These are phyloP conservation scores for Ernsta delagoae DNA, from an alignment of 2,888 invertebrate species.

Conservation along the genomic window DNA sequence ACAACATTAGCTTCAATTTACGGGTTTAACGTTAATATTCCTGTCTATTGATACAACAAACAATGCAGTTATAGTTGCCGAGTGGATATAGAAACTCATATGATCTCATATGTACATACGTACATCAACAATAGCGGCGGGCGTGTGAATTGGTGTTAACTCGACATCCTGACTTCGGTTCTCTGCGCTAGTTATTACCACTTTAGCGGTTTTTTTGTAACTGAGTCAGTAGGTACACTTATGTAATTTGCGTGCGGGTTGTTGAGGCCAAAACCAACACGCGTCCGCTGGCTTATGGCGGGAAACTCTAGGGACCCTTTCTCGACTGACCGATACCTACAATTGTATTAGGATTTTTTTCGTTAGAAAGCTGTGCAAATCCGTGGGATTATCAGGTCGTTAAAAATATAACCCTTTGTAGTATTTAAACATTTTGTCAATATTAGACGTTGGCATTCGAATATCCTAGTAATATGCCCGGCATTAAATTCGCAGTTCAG, in stretches of 20 bases:
- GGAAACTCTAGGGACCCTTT: background rate
- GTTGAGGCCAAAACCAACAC: background rate
- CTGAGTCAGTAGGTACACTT: constrained; percentile 20
- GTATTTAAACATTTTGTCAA: no score
- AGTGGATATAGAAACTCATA: constrained; percentile 25
- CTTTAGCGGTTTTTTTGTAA: constrained; percentile 25
- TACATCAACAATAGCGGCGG: constrained; percentile 44
- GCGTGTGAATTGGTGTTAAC: constrained; percentile 67
- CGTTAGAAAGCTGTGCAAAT: no score
- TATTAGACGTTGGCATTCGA: no score
- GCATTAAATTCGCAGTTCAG: no score
- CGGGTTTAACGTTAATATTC: constrained; percentile 36
- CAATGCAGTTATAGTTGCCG: constrained; percentile 34
- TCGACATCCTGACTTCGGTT: constrained; percentile 54
- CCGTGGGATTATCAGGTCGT: no score
- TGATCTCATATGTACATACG: constrained; percentile 61
- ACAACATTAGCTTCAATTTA: background rate
- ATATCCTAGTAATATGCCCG: no score
- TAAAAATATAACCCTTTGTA: no score
- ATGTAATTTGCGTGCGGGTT: background rate
- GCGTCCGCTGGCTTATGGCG: background rate
- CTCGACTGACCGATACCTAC: no score
- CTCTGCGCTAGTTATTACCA: constrained; percentile 29
- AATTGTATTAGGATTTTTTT: no score
- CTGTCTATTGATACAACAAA: constrained; percentile 45